A percentile compares a stretch with the other conserved stretches of the same genome.
Evolutionary conservation across 1,140 invertebrate genomes (phyloP).

Genomic region (Dreissena rostriformis): DNA sequence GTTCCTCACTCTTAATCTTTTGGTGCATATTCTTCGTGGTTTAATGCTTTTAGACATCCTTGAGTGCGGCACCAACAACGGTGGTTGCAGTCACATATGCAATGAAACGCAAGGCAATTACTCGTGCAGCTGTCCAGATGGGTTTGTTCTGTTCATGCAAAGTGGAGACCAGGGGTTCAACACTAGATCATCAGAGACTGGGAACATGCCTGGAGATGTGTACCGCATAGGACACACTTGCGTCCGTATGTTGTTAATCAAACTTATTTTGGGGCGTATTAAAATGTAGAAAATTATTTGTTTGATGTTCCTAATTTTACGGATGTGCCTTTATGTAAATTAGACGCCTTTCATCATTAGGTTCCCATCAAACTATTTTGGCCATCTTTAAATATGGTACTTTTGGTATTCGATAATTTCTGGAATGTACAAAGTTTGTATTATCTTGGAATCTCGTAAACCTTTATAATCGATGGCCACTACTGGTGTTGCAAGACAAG

Average conservation of each 20-base stretch:
- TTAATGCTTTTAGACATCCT: constrained; percentile 51
- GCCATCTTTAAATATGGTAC: too few species aligned
- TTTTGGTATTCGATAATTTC: too few species aligned
- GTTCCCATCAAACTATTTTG: too few species aligned
- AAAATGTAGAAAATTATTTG: too few species aligned
- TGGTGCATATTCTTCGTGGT: background rate
- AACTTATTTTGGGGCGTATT: too few species aligned
- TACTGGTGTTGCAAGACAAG: too few species aligned
- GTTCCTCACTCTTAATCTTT: background rate
- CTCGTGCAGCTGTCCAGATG: constrained; percentile 89
- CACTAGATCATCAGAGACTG: constrained; percentile 92
- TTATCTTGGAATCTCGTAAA: too few species aligned
- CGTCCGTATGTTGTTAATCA: constrained; percentile 84
- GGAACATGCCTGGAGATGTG: constrained; percentile 92
- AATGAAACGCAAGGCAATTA: constrained; percentile 80
- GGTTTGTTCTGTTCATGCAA: constrained; percentile 91
- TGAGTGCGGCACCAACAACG: constrained; percentile 52
- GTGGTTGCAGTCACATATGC: constrained; percentile 46
- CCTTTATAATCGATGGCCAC: too few species aligned
- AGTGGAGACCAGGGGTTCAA: constrained; percentile 95
- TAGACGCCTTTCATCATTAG: too few species aligned
- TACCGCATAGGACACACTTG: constrained; percentile 97
- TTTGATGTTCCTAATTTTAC: too few species aligned
- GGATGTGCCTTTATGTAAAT: too few species aligned
- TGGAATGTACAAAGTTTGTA: too few species aligned